phyloP scores from a whole-genome alignment of 2,797 vertebrate genomes.

The Brachyrhaphis roseni region DNA sequence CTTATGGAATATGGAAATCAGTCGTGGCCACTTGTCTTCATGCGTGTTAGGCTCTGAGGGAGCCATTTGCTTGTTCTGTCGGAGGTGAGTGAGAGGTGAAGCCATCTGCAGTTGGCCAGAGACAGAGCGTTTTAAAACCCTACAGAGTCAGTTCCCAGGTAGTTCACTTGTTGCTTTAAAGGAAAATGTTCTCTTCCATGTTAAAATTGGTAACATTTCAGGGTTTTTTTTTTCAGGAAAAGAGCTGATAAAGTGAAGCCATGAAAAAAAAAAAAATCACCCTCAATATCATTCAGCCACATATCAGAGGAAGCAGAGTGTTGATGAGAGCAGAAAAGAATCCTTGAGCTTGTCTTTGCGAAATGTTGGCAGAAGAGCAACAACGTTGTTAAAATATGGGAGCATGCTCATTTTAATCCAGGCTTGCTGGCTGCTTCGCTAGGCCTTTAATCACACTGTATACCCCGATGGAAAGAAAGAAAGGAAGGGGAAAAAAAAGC shows the following conservation, averaged over 20 bases:
- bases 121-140: slow-evolving; percentile 32
- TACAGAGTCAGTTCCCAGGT: slow-evolving; percentile 51
- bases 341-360: slow-evolving; percentile 2
- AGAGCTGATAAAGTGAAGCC: not conserved
- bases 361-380: slow-evolving; percentile 4
- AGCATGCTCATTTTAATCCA: slow-evolving; percentile 7
- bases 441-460: slow-evolving; percentile 2
- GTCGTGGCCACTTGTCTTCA: slow-evolving; percentile 53
- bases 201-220: slow-evolving; percentile 26
- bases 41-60: slow-evolving; percentile 57
- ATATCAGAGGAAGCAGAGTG: not conserved
- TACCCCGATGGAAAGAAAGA: not conserved
- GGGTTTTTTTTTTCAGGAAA: slow-evolving; percentile 1
- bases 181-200: not conserved
- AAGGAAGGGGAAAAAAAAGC: not conserved
- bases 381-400: slow-evolving; percentile 7
- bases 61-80: slow-evolving; percentile 48
- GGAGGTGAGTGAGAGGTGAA: slow-evolving; percentile 67
- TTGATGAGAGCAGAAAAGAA: not conserved
- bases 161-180: slow-evolving; percentile 26
- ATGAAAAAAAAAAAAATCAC: too few relatives aligned
- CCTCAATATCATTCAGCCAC: not conserved
- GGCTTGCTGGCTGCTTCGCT: slow-evolving; percentile 3
- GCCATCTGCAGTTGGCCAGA: slow-evolving; percentile 60
- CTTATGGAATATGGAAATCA: slow-evolving; percentile 68